phyloP scores from a whole-genome alignment of 2,797 vertebrate genomes.

The Gymnoscopelus microlampas region DNA sequence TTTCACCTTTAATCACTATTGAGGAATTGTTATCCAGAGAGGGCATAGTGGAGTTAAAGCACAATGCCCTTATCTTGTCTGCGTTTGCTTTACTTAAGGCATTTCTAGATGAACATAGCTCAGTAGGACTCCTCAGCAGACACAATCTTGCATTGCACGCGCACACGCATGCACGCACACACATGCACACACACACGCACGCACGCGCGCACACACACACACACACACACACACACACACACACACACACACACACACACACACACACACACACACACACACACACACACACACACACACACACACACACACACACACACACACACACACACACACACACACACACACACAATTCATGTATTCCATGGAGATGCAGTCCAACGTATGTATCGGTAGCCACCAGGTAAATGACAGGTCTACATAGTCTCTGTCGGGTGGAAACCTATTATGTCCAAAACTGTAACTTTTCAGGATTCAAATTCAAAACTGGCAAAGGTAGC shows the following conservation, averaged over 20 bases:
- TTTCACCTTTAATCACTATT: not conserved
- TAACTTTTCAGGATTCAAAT: too few relatives aligned
- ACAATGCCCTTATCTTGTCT: not conserved
- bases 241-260: not conserved
- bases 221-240: constrained; percentile 1
- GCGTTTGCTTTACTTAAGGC: constrained; percentile 19
- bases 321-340: not conserved
- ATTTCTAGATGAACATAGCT: constrained; percentile 1
- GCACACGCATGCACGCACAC: not conserved
- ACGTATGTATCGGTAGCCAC: too few relatives aligned
- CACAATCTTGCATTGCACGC: not conserved
- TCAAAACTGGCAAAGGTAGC: too few relatives aligned
- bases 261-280: constrained; percentile 9
- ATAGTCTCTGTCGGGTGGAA: too few relatives aligned
- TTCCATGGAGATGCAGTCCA: too few relatives aligned
- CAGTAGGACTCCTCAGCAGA: not conserved
- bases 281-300: not conserved
- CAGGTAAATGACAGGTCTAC: too few relatives aligned
- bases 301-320: constrained; percentile 1
- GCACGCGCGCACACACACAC: not conserved
- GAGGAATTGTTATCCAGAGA: not conserved
- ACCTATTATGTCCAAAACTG: too few relatives aligned
- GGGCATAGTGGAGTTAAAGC: not conserved
- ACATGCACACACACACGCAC: not conserved
- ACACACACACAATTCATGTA: not conserved